A percentile compares a stretch with the other conserved stretches of the same genome.
phyloP scores from a whole-genome alignment of 2,888 invertebrate genomes.

The Xylocampa areola region DNA sequence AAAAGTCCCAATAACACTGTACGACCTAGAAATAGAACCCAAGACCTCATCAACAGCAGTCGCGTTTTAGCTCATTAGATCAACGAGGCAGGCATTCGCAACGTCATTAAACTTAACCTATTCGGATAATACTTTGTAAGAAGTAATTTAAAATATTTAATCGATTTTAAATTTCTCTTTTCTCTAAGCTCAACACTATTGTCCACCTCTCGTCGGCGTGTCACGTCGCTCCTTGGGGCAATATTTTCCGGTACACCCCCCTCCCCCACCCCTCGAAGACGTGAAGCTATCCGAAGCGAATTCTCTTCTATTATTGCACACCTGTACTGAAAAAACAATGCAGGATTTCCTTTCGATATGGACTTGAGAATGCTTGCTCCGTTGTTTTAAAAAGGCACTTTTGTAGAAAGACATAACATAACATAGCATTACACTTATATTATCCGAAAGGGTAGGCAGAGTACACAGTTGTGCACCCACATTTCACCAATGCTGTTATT shows the following conservation, averaged over 20 bases:
- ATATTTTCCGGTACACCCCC: slow-evolving; percentile 29
- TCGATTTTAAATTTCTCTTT: not conserved
- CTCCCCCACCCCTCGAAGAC: slow-evolving; percentile 31
- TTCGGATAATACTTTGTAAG: too few species aligned
- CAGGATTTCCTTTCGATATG: slow-evolving; percentile 28
- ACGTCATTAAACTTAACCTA: too few species aligned
- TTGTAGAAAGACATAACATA: too few species aligned
- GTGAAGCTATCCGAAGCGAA: slow-evolving; percentile 59
- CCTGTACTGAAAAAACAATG: slow-evolving; percentile 69
- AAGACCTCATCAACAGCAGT: too few species aligned
- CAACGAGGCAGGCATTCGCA: too few species aligned
- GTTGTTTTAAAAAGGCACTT: not conserved
- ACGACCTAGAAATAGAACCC: too few species aligned
- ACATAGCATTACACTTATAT: too few species aligned
- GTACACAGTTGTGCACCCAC: too few species aligned
- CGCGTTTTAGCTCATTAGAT: too few species aligned
- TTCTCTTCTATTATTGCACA: slow-evolving; percentile 68
- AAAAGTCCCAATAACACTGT: too few species aligned
- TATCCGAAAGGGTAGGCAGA: too few species aligned
- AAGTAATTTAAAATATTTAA: not conserved
- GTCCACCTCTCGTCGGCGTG: slow-evolving; percentile 61
- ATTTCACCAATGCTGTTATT: too few species aligned
- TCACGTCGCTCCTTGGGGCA: slow-evolving; percentile 65
- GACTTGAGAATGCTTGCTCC: not conserved
- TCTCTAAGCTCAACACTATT: slow-evolving; percentile 44